Evolutionary conservation across 92 coral and sea anemone genomes (phyloP), one percentile per base, ranked within the genome.

Genomic region (Phymanthus crucifer): DNA sequence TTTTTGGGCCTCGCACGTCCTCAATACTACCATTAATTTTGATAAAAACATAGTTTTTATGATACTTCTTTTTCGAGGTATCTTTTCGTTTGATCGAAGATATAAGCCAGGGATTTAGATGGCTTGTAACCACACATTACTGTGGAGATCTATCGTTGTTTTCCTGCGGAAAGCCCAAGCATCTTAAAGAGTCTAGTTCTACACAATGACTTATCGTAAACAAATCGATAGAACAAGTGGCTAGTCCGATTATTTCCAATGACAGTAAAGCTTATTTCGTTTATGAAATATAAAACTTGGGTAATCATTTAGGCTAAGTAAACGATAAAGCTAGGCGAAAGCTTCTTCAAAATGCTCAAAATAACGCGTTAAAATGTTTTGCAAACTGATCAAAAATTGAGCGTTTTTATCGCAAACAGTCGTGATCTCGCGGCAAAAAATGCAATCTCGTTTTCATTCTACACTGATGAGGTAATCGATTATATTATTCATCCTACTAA

Each of bases 171-270:
- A 54, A 0, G n/a, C 13, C 14, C 68, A 27, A 24, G 29, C 34
- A 34, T 61, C 29, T 27, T 24, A 0, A 27, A 27, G 34, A 54
- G 21, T 54, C 34, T 27, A 61, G 66, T 27, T 61, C 68, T 61
- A 61, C 29, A 48, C 40, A 24, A 71, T 74, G 12, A 74, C 38
- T 31, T 50, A 46, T 19, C 65, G 34, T 74, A 47, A 74, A 74
- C 78, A 74, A 74, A 74, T 18, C 35, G 78, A 74, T 74, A 50
- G 50, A 48, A 18, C 50, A 74, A 74, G 78, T 11, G 34, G 78
- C 29, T 74, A 18, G 26, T 46, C 19, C 66, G 78, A 74, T 74
- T 74, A 74, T 3, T 14, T 27, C 27, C 54, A 74, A 43, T 27
- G 78, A 74, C 21, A 47, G 78, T 12, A 57, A 61, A 74, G 78